These are phyloP conservation scores for Electrophaes corylata DNA, from an alignment of 2,888 invertebrate species.

Conservation along the genomic window DNA sequence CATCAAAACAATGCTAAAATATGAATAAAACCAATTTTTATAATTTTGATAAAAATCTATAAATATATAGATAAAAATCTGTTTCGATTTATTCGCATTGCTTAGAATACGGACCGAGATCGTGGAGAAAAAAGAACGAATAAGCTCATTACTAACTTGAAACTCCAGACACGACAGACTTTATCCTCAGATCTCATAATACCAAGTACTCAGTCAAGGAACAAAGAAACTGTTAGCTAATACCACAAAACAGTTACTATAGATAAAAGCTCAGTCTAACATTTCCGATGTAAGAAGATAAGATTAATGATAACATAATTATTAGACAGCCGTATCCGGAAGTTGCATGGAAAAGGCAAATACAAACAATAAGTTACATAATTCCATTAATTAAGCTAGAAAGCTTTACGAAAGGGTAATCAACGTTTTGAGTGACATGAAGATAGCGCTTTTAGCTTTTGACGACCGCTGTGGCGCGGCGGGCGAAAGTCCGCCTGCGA, in stretches of 20 bases:
- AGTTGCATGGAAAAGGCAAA: constrained; percentile 12
- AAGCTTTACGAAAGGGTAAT: constrained; percentile 53
- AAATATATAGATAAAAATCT: neutral
- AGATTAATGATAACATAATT: constrained; percentile 35
- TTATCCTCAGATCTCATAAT: too few relatives aligned
- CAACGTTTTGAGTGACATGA: constrained; percentile 46
- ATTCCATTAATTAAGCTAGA: constrained; percentile 63
- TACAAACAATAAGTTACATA: constrained; percentile 48
- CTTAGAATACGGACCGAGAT: neutral
- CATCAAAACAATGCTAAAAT: too few relatives aligned
- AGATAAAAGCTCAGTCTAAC: constrained; percentile 20
- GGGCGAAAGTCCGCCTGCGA: too few relatives aligned
- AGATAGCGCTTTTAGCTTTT: constrained; percentile 60
- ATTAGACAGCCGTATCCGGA: constrained; percentile 28
- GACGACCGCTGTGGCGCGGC: too few relatives aligned
- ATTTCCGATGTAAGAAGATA: constrained; percentile 28
- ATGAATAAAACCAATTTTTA: too few relatives aligned
- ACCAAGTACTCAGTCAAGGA: too few relatives aligned
- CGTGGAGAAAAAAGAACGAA: too few relatives aligned
- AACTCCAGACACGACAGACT: too few relatives aligned
- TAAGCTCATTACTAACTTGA: too few relatives aligned
- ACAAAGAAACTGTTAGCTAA: constrained; percentile 29
- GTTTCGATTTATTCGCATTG: neutral
- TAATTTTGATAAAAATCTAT: too few relatives aligned
- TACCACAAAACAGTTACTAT: neutral